Conservation (phyloP, 2,888 invertebrate genomes). For the Troilus luridus region DNA sequence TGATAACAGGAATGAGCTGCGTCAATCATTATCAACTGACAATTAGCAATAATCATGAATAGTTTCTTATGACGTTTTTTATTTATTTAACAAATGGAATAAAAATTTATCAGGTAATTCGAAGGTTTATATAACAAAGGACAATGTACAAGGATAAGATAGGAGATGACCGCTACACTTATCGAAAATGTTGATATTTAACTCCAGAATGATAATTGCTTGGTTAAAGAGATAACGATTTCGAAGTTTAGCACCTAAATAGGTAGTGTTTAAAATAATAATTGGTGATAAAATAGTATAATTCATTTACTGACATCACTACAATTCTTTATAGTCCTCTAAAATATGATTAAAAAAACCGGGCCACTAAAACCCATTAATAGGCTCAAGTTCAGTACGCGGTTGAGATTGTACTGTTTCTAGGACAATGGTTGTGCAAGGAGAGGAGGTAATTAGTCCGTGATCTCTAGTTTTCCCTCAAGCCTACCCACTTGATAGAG, state of each 20-base stretch:
- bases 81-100: not conserved
- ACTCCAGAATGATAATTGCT: not conserved
- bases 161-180: not conserved
- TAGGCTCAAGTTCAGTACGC: too few relatives aligned
- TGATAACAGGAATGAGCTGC: not conserved
- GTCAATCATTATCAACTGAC: not conserved
- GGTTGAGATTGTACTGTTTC: too few relatives aligned
- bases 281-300: not conserved
- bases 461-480: too few relatives aligned
- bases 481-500: too few relatives aligned
- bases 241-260: not conserved
- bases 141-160: conserved; percentile 19
- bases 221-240: not conserved
- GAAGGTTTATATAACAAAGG: not conserved
- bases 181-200: not conserved
- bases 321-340: too few relatives aligned
- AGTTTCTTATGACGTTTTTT: not conserved
- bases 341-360: too few relatives aligned
- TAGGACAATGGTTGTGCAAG: too few relatives aligned
- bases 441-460: too few relatives aligned
- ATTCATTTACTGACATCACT: not conserved
- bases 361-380: too few relatives aligned
- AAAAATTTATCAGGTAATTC: conserved; percentile 15
- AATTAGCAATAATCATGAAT: not conserved
- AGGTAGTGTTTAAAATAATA: not conserved